These are phyloP conservation scores for Hylaeus volcanicus DNA, from an alignment of 1,140 invertebrate genomes.

Conservation along the genomic window DNA sequence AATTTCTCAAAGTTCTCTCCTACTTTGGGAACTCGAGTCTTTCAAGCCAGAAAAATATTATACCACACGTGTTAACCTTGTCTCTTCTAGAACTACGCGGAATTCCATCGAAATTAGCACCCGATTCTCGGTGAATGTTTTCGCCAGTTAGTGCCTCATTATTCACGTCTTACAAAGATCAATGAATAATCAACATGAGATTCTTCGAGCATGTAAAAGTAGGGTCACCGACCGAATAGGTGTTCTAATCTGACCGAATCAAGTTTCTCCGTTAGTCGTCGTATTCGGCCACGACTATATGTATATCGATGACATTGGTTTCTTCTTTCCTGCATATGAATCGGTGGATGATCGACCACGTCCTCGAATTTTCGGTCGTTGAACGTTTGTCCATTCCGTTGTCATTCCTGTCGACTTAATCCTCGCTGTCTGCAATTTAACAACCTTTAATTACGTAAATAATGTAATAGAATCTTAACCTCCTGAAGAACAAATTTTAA, in stretches of 20 bases:
- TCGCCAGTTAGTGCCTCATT: neutral
- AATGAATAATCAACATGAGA: slow-evolving; percentile 14
- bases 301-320: slow-evolving; percentile 23
- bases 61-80: neutral
- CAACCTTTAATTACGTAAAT: neutral
- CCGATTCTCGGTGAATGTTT: neutral
- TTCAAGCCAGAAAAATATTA: neutral
- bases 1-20: too few relatives aligned
- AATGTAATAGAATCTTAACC: neutral
- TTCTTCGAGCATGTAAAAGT: slow-evolving; percentile 19
- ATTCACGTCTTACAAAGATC: slow-evolving; percentile 10
- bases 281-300: slow-evolving; percentile 13
- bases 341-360: neutral
- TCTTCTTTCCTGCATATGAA: slow-evolving; percentile 35
- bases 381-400: neutral
- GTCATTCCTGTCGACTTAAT: neutral
- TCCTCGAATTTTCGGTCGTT: slow-evolving; percentile 22
- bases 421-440: neutral
- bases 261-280: slow-evolving; percentile 55
- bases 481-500: too few relatives aligned
- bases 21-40: neutral
- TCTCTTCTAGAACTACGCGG: neutral
- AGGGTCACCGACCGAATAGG: slow-evolving; percentile 49
- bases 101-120: neutral
- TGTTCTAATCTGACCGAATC: slow-evolving; percentile 53